Percentiles rank a stretch among this genome's conserved stretches.
These are phyloP conservation scores for Pristionchus japonicus DNA, from an alignment of 2,888 invertebrate genomes.

Conservation along the genomic window DNA sequence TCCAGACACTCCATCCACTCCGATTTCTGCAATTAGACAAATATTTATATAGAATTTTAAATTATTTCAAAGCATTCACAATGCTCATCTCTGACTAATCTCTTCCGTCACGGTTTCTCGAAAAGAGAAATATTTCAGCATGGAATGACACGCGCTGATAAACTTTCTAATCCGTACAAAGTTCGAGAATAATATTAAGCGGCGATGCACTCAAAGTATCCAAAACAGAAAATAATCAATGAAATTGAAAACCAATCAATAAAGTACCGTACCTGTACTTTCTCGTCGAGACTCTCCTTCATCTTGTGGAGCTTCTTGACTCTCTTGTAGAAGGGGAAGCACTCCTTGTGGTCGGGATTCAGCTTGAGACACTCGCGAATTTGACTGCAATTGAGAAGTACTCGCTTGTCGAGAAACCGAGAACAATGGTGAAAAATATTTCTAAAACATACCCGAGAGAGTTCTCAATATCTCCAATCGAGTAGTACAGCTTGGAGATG, in stretches of 20 bases:
- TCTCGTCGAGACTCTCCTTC: slow-evolving; percentile 46
- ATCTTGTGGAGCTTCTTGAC: slow-evolving; percentile 87
- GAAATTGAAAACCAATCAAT: neutral
- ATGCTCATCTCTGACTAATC: neutral
- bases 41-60: neutral
- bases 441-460: slow-evolving; percentile 82
- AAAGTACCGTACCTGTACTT: slow-evolving; percentile 40
- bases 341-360: slow-evolving; percentile 96
- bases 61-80: neutral
- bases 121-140: neutral
- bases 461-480: slow-evolving; percentile 91
- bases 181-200: neutral
- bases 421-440: too few species aligned
- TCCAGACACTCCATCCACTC: slow-evolving; percentile 83
- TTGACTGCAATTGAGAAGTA: slow-evolving; percentile 80
- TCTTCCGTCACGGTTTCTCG: neutral
- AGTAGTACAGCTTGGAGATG: slow-evolving; percentile 88
- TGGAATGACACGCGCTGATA: neutral
- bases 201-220: neutral
- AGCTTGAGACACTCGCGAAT: slow-evolving; percentile 95
- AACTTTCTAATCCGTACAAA: neutral
- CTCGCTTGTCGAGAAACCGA: too few species aligned
- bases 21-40: slow-evolving; percentile 75
- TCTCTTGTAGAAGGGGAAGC: slow-evolving; percentile 95
- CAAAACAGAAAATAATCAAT: neutral